Percentiles rank a stretch among this genome's conserved stretches.
phyloP scores from a whole-genome alignment of 2,888 invertebrate genomes.

The Patella pellucida region DNA sequence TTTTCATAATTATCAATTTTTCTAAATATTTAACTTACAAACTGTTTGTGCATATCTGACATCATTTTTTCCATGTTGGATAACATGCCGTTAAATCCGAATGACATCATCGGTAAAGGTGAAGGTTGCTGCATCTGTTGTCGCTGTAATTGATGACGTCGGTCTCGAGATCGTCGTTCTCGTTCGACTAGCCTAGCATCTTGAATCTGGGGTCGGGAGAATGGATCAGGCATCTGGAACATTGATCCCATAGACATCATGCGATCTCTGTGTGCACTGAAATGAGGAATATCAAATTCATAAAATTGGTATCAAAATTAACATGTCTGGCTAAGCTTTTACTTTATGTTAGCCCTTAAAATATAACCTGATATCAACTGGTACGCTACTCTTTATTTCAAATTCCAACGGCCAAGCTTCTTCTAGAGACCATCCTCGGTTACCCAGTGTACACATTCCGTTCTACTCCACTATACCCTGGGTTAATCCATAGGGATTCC shows the following conservation, averaged over 20 bases:
- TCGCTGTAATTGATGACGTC: constrained; percentile 24
- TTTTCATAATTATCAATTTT: not conserved
- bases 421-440: too few relatives aligned
- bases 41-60: constrained; percentile 53
- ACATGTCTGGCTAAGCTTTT: too few relatives aligned
- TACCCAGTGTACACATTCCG: too few relatives aligned
- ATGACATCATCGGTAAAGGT: constrained; percentile 24
- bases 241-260: constrained; percentile 51
- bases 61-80: constrained; percentile 61
- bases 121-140: constrained; percentile 22
- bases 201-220: constrained; percentile 31
- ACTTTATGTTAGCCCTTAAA: too few relatives aligned
- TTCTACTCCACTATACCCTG: too few relatives aligned
- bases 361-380: too few relatives aligned
- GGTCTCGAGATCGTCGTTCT: constrained; percentile 18
- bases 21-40: constrained; percentile 50
- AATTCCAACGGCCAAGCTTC: too few relatives aligned
- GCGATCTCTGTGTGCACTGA: constrained; percentile 49
- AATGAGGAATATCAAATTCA: not conserved
- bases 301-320: too few relatives aligned
- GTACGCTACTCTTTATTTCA: too few relatives aligned
- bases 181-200: constrained; percentile 16
- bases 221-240: constrained; percentile 43
- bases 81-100: constrained; percentile 54
- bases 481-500: too few relatives aligned